Conservation (phyloP, 2,113 vertebrate species). For the zebrafish (Danio rerio) region DNA sequence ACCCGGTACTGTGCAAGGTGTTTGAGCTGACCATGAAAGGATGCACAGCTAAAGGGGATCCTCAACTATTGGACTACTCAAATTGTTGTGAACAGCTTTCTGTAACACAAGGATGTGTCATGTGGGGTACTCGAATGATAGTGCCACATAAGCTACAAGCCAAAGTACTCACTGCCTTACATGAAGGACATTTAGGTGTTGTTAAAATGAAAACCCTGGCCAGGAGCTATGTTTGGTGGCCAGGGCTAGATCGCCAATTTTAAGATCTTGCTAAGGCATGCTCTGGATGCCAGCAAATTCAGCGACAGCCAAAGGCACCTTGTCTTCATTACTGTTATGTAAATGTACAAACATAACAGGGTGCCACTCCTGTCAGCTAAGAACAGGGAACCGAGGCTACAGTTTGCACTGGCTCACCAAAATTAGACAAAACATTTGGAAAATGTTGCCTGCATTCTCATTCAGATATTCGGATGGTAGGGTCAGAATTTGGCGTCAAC, state of each 20-base stretch:
- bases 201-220: constrained; percentile 47
- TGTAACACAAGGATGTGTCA: constrained; percentile 36
- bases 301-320: constrained; percentile 3
- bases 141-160: constrained; percentile 31
- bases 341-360: too few relatives aligned
- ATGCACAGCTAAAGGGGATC: constrained; percentile 13
- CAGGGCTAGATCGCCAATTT: neutral
- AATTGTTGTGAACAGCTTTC: constrained; percentile 21
- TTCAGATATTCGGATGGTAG: too few relatives aligned
- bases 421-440: too few relatives aligned
- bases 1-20: constrained; percentile 26
- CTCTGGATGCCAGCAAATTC: constrained; percentile 40
- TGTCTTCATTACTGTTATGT: too few relatives aligned
- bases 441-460: too few relatives aligned
- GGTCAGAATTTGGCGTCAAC: too few relatives aligned
- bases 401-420: too few relatives aligned
- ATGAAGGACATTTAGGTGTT: constrained; percentile 42
- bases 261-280: constrained; percentile 20
- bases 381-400: too few relatives aligned
- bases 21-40: constrained; percentile 41
- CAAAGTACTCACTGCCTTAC: neutral
- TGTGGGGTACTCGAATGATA: constrained; percentile 31
- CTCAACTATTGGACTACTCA: neutral
- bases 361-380: too few relatives aligned
- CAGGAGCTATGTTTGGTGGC: neutral